Evolutionary conservation across 2,797 vertebrate genomes (phyloP), one percentile per base, ranked within the genome.

Genomic region (Balearica regulorum): DNA sequence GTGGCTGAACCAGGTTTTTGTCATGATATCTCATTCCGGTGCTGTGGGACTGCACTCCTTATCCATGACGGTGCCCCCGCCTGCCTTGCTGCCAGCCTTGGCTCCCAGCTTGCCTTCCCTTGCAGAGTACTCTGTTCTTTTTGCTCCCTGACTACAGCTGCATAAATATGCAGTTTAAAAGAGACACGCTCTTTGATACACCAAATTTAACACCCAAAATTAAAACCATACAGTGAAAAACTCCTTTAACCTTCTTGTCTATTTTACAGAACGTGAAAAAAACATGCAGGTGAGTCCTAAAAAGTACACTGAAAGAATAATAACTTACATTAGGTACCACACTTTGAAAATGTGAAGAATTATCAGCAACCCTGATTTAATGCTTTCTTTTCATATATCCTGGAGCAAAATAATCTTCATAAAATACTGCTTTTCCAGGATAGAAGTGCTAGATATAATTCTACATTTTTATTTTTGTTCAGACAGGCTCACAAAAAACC

Each of bases 401-500:
- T 65, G 69, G 21, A 83, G 54, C 55, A 93, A 92, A 93, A 73
- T 7, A 49, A 53, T 51, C 31, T 86, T 66, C 53, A 81, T 15
- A 90, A 87, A 90, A 49, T 13, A 58, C 4, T 77, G 37, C 10
- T 18, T 89, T 94, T 95, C 90, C 39, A 61, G 41, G 31, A 57
- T 9, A 43, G 13, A 54, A 39, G 37, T 68, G 44, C 31, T 70
- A 92, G 44, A 89, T 73, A 60, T 2, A 70, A 69, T 54, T 24
- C 31, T 61, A 80, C 39, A 48, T 78, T 93, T 72, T 81, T 82
- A 70, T 2, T 24, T 93, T 92, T 94, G 82, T 89, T 96, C 87
- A 83, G 87, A 76, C 81, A 95, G 49, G 75, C 35, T 89, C 43
- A 58, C 71, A 75, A 89, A 92, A 91, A 89, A 35, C 0, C 80